Percentiles rank a stretch among this genome's conserved stretches.
These are phyloP conservation scores for Ciconia boyciana DNA, from an alignment of 2,113 vertebrate genomes.

Conservation along the genomic window DNA sequence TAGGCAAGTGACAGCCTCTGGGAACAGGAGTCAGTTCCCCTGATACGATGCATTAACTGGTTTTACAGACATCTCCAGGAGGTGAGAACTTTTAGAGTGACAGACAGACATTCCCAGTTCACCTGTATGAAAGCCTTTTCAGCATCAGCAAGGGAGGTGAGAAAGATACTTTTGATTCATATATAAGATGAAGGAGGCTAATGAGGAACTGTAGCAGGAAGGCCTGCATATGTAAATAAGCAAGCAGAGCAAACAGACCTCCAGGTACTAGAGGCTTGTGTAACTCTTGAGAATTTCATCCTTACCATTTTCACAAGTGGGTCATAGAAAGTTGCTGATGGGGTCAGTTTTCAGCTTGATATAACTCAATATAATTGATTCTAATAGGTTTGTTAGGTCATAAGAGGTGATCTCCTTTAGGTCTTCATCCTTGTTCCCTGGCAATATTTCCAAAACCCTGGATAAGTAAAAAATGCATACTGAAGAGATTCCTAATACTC, in stretches of 20 bases:
- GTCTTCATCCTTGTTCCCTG: neutral
- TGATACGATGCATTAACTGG: neutral
- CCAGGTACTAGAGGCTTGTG: neutral
- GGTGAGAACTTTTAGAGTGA: neutral
- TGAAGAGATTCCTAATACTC: conserved; percentile 33
- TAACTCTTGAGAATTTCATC: neutral
- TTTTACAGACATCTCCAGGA: neutral
- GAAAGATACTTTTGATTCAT: neutral
- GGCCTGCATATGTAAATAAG: neutral
- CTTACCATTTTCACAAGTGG: neutral
- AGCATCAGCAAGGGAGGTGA: neutral
- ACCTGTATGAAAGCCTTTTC: neutral
- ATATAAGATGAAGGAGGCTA: neutral
- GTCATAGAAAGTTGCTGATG: neutral
- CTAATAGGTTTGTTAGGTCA: neutral
- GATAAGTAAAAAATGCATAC: neutral
- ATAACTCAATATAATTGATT: conserved; percentile 21
- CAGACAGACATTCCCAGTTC: neutral
- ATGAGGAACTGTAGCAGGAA: neutral
- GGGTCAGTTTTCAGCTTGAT: neutral
- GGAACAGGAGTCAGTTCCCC: neutral
- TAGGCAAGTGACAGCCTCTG: neutral
- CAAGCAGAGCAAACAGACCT: neutral
- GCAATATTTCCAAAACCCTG: neutral
- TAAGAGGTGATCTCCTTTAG: neutral